Base-by-base conservation (phyloP, 2,797 vertebrate species). In the Spinus pinus region DNA sequence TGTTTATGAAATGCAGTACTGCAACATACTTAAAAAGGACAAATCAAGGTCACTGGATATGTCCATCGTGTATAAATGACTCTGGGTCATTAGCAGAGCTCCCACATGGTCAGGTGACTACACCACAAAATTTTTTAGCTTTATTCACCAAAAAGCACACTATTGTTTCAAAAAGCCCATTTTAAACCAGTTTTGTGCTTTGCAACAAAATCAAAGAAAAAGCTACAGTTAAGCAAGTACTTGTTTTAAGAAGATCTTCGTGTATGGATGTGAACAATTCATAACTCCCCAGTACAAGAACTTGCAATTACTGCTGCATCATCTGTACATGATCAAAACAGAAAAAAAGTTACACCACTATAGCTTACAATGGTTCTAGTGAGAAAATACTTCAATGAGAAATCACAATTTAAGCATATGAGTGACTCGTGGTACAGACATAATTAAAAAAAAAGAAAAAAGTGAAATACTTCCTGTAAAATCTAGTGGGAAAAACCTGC, bases 11-110 rank as follows among this genome's bases (percentile, higher is more conserved):
- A 83, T 17, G 87, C 82, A 80, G 53, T 86, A 93, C 57, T 95
- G 91, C 93, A 94, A 70, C 53, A 70, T 70, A 79, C 66, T 94
- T 90, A 10, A 83, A 90, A 93, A 96, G 93, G 92, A 94, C 80
- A 0, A 90, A 56, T 69, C 87, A 96, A 96, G 91, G 89, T 94
- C 94, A 94, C 19, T 24, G 73, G n/a, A 9, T 79, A 57, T 47
- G 57, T 73, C 56, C 56, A 81, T 20, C 69, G 54, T 31, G 37
- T 60, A 66, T 28, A 73, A 94, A 90, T 64, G 44, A 75, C 54
- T 79, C 50, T 41, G 25, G 33, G 28, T 41, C 25, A 27, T 75
- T 49, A 86, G 57, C 21, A 81, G 65, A 87, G 65, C 3, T 8
- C 20, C 14, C 6, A 44, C 17, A 11, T 0, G 3, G 12, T 83